These are phyloP conservation scores for Hylaeus anthracinus DNA, from an alignment of 1,140 invertebrate genomes.

Conservation along the genomic window DNA sequence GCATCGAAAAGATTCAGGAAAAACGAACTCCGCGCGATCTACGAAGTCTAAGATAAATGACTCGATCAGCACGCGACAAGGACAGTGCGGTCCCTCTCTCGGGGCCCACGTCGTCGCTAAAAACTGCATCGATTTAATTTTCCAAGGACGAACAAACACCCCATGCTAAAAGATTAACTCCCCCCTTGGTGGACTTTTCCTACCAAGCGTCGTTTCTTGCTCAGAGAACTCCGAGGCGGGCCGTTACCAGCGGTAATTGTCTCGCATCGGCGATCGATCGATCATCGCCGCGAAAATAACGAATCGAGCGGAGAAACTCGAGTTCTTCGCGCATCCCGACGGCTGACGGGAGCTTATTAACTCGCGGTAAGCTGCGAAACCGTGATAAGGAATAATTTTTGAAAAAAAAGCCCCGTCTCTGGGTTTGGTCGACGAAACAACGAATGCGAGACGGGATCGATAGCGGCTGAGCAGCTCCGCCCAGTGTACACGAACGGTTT, in stretches of 20 bases:
- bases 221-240: not conserved
- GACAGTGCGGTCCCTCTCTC: too few relatives aligned
- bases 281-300: not conserved
- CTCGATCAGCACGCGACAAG: too few relatives aligned
- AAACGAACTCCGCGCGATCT: too few relatives aligned
- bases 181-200: not conserved
- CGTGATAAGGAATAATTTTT: slow-evolving; percentile 16
- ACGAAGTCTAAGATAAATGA: too few relatives aligned
- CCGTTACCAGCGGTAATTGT: slow-evolving; percentile 8
- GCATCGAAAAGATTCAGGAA: too few relatives aligned
- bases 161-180: not conserved
- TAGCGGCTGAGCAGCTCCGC: not conserved
- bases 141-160: not conserved
- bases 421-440: slow-evolving; percentile 4
- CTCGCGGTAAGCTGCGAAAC: not conserved
- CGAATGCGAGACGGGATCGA: slow-evolving; percentile 28
- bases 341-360: slow-evolving; percentile 18
- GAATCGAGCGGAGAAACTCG: not conserved
- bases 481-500: slow-evolving; percentile 8
- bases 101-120: too few relatives aligned
- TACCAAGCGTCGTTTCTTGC: not conserved
- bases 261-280: not conserved
- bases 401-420: slow-evolving; percentile 4
- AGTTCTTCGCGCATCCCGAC: not conserved
- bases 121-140: not conserved